Percentiles rank a stretch among this genome's conserved stretches.
Conservation (phyloP, 1,140 invertebrate genomes). For the Rhopalosiphum padi region DNA sequence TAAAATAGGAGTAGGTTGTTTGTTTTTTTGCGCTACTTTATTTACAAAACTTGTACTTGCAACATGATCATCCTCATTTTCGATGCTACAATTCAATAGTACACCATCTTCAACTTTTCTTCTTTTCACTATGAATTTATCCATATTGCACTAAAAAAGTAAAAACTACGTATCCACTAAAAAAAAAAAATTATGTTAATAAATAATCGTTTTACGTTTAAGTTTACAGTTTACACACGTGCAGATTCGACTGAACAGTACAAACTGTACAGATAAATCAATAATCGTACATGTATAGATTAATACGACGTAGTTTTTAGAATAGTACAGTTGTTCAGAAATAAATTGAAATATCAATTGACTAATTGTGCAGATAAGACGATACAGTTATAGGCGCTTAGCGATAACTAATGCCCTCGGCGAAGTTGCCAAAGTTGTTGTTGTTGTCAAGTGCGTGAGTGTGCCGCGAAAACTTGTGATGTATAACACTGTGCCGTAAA, state of each 20-base stretch:
- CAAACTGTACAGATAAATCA: not conserved
- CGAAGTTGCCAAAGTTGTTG: not conserved
- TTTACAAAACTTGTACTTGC: no score
- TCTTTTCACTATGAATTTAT: not conserved
- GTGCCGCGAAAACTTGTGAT: not conserved
- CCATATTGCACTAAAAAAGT: not conserved
- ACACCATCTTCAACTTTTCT: not conserved
- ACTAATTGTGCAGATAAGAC: not conserved
- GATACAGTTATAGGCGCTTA: not conserved
- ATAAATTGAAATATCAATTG: not conserved
- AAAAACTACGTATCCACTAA: not conserved
- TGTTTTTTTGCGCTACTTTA: no score
- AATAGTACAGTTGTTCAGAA: conserved; percentile 4
- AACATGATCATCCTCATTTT: not conserved
- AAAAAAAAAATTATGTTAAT: no score
- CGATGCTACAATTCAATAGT: not conserved
- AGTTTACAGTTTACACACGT: not conserved
- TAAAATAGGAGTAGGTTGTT: no score
- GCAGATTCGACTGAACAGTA: not conserved
- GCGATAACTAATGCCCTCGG: no score
- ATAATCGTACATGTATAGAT: conserved; percentile 5
- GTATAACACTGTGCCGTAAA: not conserved
- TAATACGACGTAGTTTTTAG: not conserved
- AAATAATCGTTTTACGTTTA: not conserved
- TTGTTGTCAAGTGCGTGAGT: not conserved